Evolutionary conservation across 1,140 invertebrate species (phyloP), one percentile per base, ranked within the genome.

Genomic region (Varroa destructor): DNA sequence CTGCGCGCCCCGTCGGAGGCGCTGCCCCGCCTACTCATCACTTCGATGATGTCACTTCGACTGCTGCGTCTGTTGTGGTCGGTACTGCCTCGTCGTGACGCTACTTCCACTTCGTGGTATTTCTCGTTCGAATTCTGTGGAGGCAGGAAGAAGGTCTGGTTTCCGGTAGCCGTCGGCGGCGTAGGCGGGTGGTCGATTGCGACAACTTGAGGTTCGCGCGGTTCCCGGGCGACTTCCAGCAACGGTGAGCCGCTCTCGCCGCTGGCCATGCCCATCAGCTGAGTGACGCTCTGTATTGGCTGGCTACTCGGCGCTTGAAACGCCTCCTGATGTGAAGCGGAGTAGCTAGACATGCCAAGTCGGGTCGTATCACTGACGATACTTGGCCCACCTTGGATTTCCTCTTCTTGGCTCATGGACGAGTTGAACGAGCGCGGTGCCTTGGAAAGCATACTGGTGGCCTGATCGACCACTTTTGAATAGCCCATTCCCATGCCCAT

Each of bases 111-210:
- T 40, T 67, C 61, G 37, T 67, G 61, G 37, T 67, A 67, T 46
- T 67, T 37, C 46, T 67, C 61, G 61, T 67, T 36, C 36, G 61
- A 37, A 40, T 67, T 67, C 61, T 67, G 61, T 37, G 61, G 61
- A n/a, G 61, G 40, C 40, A 67, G 40, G 61, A 67, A 67, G 61
- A 67, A 67, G 40, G 61, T 67, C 46, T 67, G 61, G 37, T 67
- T 67, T 10, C 12, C 12, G 12, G 61, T 67, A 46, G n/a, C 10
- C 61, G 61, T 67, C 36, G 61, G 61, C 36, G 61, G 61, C 40
- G 61, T 67, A 1, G 61, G 61, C 46, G 61, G 61, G 46, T 67
- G 61, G 61, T 67, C 61, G 37, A 67, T 67, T 12, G 61, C 40
- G 12, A 40, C 61, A 1, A 67, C 61, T 40, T 67, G 40, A 12